Evolutionary conservation across 2,113 vertebrate genomes (phyloP).

Genomic region (Lethenteron reissneri): DNA sequence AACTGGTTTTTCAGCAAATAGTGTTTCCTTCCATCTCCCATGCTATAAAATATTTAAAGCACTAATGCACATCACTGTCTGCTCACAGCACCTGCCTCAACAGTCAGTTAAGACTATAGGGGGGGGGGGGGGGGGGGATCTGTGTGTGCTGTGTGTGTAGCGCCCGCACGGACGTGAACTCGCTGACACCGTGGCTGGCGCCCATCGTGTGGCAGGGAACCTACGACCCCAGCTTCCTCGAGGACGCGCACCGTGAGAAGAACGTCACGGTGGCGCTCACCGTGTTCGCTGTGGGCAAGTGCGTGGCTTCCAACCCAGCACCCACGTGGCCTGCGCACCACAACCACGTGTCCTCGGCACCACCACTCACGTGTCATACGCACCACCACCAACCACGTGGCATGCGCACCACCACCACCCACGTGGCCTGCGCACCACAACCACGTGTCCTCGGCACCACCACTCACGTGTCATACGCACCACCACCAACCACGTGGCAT

Average conservation of each 20-base stretch:
- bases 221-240: constrained; percentile 21
- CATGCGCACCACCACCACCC: no score
- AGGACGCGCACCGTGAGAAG: constrained; percentile 14
- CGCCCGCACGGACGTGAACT: constrained; percentile 24
- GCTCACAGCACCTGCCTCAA: no score
- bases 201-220: constrained; percentile 38
- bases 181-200: constrained; percentile 33
- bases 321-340: background rate
- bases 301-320: constrained; percentile 10
- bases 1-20: no score
- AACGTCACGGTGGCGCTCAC: constrained; percentile 30
- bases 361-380: background rate
- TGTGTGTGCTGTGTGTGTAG: constrained; percentile 8
- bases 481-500: no score
- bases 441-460: background rate
- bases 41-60: no score
- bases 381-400: no score
- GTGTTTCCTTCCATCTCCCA: no score
- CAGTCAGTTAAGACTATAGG: no score
- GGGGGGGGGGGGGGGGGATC: no score
- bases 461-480: background rate
- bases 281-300: constrained; percentile 43
- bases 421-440: no score
- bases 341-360: no score
- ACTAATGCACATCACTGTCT: no score